A percentile compares a stretch with the other conserved stretches of the same genome.
These are phyloP conservation scores for Plagodis pulveraria DNA, from an alignment of 2,888 invertebrate genomes.

Conservation along the genomic window DNA sequence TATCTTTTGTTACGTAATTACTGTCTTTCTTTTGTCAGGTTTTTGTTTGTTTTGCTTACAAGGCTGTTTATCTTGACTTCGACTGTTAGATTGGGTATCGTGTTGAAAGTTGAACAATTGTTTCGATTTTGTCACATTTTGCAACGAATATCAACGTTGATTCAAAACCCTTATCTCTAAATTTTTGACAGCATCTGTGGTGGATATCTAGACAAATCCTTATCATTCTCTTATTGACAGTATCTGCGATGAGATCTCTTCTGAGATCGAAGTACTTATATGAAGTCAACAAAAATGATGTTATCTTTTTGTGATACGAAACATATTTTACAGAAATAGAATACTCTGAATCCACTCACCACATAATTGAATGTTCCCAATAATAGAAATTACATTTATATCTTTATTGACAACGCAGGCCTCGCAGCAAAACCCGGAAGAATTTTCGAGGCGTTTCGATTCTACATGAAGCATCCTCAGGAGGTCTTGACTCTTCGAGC, in stretches of 20 bases:
- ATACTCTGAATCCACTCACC: no score
- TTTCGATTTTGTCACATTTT: conserved; percentile 31
- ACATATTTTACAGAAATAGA: no score
- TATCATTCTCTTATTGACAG: conserved; percentile 26
- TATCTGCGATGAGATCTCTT: conserved; percentile 22
- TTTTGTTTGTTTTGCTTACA: conserved; percentile 27
- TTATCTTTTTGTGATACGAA: no score
- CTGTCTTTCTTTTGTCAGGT: conserved; percentile 35
- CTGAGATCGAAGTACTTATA: neutral
- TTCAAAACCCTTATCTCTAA: conserved; percentile 12
- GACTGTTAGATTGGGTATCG: conserved; percentile 26
- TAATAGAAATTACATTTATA: no score
- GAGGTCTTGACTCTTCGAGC: no score
- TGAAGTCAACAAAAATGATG: no score
- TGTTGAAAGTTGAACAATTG: conserved; percentile 32
- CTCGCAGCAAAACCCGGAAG: no score
- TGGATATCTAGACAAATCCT: neutral
- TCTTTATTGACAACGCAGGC: no score
- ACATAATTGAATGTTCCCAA: no score
- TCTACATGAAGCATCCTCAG: no score
- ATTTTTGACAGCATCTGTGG: conserved; percentile 27
- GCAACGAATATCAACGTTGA: conserved; percentile 2
- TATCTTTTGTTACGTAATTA: conserved; percentile 48
- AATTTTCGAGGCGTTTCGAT: no score
- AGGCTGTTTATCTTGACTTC: conserved; percentile 35